Evolutionary conservation across 2,113 vertebrate genomes (phyloP).

Genomic region (Coregonus clupeaformis): DNA sequence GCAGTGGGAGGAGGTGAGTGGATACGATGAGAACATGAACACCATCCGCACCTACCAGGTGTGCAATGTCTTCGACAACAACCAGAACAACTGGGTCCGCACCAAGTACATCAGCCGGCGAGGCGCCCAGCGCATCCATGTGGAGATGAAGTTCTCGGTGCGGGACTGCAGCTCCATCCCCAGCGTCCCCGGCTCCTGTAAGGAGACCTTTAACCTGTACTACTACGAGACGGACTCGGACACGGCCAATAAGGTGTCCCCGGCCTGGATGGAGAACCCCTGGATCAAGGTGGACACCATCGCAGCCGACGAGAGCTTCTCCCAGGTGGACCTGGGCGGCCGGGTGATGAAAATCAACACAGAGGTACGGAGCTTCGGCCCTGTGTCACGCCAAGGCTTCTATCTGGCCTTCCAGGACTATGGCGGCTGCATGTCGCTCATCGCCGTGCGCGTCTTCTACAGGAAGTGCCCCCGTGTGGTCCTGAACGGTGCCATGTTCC

Average conservation of each 20-base stretch:
- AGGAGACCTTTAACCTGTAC: slow-evolving; percentile 97
- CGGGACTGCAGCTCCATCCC: slow-evolving; percentile 97
- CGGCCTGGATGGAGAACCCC: slow-evolving; percentile 95
- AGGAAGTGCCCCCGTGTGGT: slow-evolving; percentile 87
- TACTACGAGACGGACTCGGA: slow-evolving; percentile 90
- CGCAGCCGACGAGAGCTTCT: slow-evolving; percentile 94
- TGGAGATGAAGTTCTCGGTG: slow-evolving; percentile 97
- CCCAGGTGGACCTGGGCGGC: slow-evolving; percentile 90
- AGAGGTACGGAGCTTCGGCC: slow-evolving; percentile 92
- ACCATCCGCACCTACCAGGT: slow-evolving; percentile 97
- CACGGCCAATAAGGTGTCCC: slow-evolving; percentile 82
- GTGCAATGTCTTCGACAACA: slow-evolving; percentile 92
- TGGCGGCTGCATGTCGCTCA: slow-evolving; percentile 94
- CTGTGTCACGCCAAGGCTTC: slow-evolving; percentile 89
- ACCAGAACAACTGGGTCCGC: slow-evolving; percentile 96
- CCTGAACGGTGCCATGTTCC: slow-evolving; percentile 88
- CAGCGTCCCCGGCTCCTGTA: slow-evolving; percentile 93
- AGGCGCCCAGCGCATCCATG: slow-evolving; percentile 91
- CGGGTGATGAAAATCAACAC: slow-evolving; percentile 98
- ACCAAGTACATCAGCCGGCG: slow-evolving; percentile 87
- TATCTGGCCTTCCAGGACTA: slow-evolving; percentile 98
- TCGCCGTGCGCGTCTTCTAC: slow-evolving; percentile 91
- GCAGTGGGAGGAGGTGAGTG: slow-evolving; percentile 98
- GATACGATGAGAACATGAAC: slow-evolving; percentile 97
- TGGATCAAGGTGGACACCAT: slow-evolving; percentile 98